Evolutionary conservation across 1,140 invertebrate genomes (phyloP).

Genomic region (Micrasema minimum): DNA sequence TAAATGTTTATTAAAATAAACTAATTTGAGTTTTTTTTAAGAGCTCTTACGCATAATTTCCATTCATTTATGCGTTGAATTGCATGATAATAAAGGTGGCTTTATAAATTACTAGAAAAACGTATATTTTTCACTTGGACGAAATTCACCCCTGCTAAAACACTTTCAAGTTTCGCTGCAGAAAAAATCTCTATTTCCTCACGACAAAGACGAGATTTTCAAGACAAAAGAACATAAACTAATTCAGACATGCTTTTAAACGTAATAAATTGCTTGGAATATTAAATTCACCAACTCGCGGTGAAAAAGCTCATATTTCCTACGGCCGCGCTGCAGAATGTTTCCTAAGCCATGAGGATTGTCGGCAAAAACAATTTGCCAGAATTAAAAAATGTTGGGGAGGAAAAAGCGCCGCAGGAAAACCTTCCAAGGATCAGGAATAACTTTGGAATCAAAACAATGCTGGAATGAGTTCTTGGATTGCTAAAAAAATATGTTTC

Average conservation of each 20-base stretch:
- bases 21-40: too few species aligned
- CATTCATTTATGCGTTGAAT: too few species aligned
- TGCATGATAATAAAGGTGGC: too few species aligned
- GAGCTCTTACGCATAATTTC: too few species aligned
- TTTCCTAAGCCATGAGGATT: constrained; percentile 50
- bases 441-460: background rate
- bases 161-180: background rate
- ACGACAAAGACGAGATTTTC: constrained; percentile 30
- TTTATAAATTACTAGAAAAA: too few species aligned
- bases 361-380: constrained; percentile 52
- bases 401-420: background rate
- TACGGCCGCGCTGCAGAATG: constrained; percentile 47
- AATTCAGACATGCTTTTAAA: constrained; percentile 54
- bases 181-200: constrained; percentile 13
- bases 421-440: too few species aligned
- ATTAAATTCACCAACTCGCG: constrained; percentile 51
- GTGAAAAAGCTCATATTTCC: constrained; percentile 48
- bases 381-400: constrained; percentile 48
- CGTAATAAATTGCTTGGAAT: constrained; percentile 53
- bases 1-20: too few species aligned
- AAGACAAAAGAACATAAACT: constrained; percentile 44
- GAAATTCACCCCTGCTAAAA: background rate
- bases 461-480: too few species aligned
- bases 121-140: background rate
- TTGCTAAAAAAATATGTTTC: too few species aligned